Percentiles rank a stretch among this genome's conserved stretches.
Evolutionary conservation across 2,113 vertebrate species (phyloP).

Genomic region (Alligator mississippiensis): DNA sequence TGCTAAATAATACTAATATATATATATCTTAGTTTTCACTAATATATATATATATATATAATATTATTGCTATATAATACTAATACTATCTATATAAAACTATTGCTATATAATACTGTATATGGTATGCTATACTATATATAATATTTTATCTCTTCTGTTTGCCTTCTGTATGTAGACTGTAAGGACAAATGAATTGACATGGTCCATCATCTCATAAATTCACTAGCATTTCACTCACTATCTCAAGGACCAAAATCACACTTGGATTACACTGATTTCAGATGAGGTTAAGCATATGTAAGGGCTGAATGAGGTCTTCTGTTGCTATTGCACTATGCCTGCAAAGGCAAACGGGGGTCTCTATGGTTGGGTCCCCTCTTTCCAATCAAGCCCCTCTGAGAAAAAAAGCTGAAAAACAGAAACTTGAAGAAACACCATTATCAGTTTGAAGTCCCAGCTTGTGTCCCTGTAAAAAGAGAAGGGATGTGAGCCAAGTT

Average conservation of each 20-base stretch:
- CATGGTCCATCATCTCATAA: conserved; percentile 39
- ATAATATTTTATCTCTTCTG: conserved; percentile 24
- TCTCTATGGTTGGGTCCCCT: conserved; percentile 34
- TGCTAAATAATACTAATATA: not conserved
- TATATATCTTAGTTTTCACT: too few species aligned
- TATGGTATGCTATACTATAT: too few species aligned
- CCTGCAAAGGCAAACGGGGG: conserved; percentile 59
- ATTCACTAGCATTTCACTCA: conserved; percentile 5
- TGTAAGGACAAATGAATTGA: conserved; percentile 57
- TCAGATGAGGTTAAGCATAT: conserved; percentile 23
- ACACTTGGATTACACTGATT: conserved; percentile 57
- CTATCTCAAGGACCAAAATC: conserved; percentile 8
- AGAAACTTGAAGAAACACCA: conserved; percentile 57
- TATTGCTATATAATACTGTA: too few species aligned
- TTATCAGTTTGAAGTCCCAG: conserved; percentile 61
- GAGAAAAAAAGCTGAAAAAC: conserved; percentile 63
- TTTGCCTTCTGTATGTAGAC: conserved; percentile 53
- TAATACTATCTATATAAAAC: too few species aligned
- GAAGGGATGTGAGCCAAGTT: conserved; percentile 69
- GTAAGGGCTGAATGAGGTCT: conserved; percentile 58
- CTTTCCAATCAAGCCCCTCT: conserved; percentile 52
- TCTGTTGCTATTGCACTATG: conserved; percentile 14
- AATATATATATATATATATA: too few species aligned
- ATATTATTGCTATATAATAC: too few species aligned
- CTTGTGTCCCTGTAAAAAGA: conserved; percentile 66